These are phyloP conservation scores for Cydia splendana DNA, from an alignment of 1,140 invertebrate genomes.

Conservation along the genomic window DNA sequence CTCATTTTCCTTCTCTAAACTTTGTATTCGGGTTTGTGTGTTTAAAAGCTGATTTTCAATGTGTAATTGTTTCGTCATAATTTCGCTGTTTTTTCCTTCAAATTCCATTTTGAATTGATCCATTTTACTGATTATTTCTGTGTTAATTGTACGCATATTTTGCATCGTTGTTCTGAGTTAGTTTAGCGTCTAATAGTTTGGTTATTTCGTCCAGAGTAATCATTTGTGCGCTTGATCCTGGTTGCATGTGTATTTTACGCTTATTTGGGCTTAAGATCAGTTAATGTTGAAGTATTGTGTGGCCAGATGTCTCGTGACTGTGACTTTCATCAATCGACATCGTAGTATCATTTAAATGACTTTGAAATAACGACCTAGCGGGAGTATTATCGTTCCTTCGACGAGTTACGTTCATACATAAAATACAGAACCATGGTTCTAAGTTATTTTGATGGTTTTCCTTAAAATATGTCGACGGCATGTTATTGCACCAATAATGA, in stretches of 20 bases:
- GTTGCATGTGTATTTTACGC: background rate
- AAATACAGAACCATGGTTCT: no score
- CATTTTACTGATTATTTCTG: background rate
- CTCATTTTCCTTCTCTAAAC: background rate
- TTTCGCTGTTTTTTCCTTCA: no score
- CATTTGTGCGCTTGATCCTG: background rate
- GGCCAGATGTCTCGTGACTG: background rate
- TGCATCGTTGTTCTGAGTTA: background rate
- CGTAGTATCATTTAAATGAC: background rate
- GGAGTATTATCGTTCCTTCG: no score
- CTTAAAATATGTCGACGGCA: no score
- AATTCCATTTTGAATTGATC: background rate
- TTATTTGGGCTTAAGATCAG: background rate
- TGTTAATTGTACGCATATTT: background rate
- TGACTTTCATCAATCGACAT: background rate
- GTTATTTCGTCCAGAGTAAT: no score
- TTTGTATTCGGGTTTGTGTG: background rate
- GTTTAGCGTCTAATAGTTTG: background rate
- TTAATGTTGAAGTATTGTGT: background rate
- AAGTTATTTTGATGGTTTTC: no score
- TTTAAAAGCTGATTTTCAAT: background rate
- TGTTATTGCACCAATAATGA: no score
- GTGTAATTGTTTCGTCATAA: background rate
- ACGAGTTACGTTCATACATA: no score
- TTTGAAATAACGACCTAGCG: no score